Base-by-base conservation (phyloP, 1,140 invertebrate genomes). In the Meloidogyne exigua region DNA sequence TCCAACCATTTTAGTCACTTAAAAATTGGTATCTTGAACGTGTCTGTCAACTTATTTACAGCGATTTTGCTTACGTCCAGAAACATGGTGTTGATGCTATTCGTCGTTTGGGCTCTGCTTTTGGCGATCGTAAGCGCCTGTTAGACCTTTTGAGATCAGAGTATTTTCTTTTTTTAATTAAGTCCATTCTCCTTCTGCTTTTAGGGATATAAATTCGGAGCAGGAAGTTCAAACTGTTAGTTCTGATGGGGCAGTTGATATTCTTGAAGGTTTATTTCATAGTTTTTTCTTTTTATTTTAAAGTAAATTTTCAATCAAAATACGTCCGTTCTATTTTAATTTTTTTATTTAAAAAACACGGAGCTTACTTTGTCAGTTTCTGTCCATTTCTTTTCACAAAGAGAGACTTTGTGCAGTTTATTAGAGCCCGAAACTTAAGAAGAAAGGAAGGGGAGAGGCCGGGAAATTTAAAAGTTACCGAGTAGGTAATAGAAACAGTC, bases 1-100 rank as follows among this genome's bases (percentile, higher is more conserved):
- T n/a, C n/a, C n/a, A n/a, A n/a, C n/a, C n/a, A n/a, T n/a, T 42
- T 67, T 21, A 32, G 49, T 57, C 62, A 25, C 57, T 25, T 13
- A 73, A 73, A 28, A 73, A 73, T 32, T 73, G 71, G 71, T 73
- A 73, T 28, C 36, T 73, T 26, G 71, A 73, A 26, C 71, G 71
- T 4, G 26, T 73, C 7, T 65, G 49, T 36, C 71, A 73, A 7
- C 23, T 73, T 18, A 32, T 73, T 12, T 73, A 73, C 28, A 73
- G 57, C 18, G 71, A 73, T 65, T 73, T 64, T 65, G 71, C 64
- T 42, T 73, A 73, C 12, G 71, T 65, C 23, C 28, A 63, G 11
- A 73, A 65, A 21, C 62, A 65, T 18, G 71, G 71, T 36, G 57
- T 64, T 36, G 42, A 62, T 13, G 23, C 57, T 23, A 62, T 73